phyloP scores from a whole-genome alignment of 2,113 vertebrate genomes.

The Coreoperca whiteheadi region DNA sequence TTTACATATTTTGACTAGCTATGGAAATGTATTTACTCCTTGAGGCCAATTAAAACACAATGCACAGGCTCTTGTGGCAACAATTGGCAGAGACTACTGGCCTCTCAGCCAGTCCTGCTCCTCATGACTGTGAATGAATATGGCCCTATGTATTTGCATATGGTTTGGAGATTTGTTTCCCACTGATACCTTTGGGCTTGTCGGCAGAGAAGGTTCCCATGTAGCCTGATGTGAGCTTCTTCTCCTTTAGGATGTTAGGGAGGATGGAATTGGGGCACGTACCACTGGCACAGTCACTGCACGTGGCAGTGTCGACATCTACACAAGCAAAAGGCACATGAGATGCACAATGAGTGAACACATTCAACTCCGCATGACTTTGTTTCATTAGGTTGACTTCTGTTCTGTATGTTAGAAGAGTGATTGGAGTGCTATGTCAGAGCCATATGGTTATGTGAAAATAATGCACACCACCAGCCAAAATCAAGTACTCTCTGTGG shows the following conservation, averaged over 20 bases:
- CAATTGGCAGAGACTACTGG: neutral
- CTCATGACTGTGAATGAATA: neutral
- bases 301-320: constrained; percentile 78
- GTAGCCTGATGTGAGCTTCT: constrained; percentile 84
- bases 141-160: neutral
- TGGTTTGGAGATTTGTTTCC: neutral
- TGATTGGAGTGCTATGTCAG: neutral
- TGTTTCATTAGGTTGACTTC: neutral
- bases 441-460: neutral
- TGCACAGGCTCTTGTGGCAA: neutral
- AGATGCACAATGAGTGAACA: neutral
- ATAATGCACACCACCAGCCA: neutral
- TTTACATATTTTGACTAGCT: neutral
- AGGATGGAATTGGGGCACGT: constrained; percentile 77
- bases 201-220: constrained; percentile 63
- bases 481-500: neutral
- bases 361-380: neutral
- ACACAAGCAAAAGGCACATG: neutral
- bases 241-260: constrained; percentile 70
- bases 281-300: constrained; percentile 78
- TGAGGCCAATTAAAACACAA: neutral
- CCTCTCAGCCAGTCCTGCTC: neutral
- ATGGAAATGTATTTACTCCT: neutral
- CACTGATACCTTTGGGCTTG: constrained; percentile 78
- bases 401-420: neutral